Conservation (phyloP, 2,888 invertebrate species). For the Drosophila kokeensis region DNA sequence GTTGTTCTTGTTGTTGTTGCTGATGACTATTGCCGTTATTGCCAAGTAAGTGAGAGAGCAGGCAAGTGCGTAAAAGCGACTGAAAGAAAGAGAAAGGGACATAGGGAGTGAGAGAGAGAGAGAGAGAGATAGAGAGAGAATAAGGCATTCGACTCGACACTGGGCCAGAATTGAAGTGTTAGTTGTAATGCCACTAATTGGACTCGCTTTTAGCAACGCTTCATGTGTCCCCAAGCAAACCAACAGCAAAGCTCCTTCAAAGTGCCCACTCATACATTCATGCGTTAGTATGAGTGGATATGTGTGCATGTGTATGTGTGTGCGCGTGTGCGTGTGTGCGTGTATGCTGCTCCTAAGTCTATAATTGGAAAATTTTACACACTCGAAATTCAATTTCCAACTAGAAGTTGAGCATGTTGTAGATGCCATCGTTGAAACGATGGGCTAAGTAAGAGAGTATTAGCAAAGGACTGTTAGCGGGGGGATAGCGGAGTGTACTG, state of each 20-base stretch:
- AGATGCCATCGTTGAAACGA: conserved; percentile 25
- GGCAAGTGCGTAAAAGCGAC: conserved; percentile 19
- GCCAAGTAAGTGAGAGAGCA: conserved; percentile 46
- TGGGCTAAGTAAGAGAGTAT: conserved; percentile 44
- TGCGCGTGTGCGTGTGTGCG: conserved; percentile 8
- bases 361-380: conserved; percentile 80
- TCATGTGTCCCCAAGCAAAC: conserved; percentile 64
- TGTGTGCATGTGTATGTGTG: conserved; percentile 13
- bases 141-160: conserved; percentile 13
- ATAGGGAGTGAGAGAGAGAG: not conserved
- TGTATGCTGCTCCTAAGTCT: conserved; percentile 57
- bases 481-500: not conserved
- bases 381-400: conserved; percentile 76
- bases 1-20: conserved; percentile 37
- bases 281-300: conserved; percentile 2
- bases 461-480: conserved; percentile 28
- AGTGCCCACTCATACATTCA: conserved; percentile 40
- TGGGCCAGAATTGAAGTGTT: conserved; percentile 79
- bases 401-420: conserved; percentile 25
- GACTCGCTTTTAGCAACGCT: conserved; percentile 79
- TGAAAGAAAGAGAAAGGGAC: not conserved
- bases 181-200: conserved; percentile 83
- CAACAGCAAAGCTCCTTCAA: conserved; percentile 57
- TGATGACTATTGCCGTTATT: conserved; percentile 79
- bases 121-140: not conserved